A percentile compares a stretch with the other conserved stretches of the same genome.
These are phyloP conservation scores for Poecilia latipinna DNA, from an alignment of 2,113 vertebrate genomes.

Conservation along the genomic window DNA sequence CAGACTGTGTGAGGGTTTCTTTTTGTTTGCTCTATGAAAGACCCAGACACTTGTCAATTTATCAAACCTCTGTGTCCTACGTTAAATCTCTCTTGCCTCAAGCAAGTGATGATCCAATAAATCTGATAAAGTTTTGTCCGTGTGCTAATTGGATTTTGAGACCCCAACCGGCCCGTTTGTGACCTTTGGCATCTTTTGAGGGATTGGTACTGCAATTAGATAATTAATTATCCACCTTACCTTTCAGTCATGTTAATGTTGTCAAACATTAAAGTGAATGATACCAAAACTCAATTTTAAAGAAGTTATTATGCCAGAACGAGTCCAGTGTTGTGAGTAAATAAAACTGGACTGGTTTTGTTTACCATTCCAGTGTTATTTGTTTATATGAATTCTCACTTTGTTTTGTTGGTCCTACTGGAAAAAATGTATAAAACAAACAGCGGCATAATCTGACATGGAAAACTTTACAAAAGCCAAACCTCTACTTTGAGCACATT, in stretches of 20 bases:
- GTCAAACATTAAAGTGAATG: conserved; percentile 1
- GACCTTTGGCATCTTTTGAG: background rate
- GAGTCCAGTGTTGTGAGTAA: background rate
- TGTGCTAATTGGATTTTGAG: no score
- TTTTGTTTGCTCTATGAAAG: background rate
- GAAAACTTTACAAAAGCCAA: no score
- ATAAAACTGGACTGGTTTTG: background rate
- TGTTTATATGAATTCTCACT: background rate
- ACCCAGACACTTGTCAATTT: background rate
- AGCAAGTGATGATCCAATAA: background rate
- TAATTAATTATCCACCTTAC: background rate
- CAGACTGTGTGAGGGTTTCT: no score
- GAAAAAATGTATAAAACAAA: no score
- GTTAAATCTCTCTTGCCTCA: background rate
- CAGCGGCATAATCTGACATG: no score
- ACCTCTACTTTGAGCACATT: no score
- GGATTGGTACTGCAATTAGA: background rate
- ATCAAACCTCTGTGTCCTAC: background rate
- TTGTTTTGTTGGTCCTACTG: no score
- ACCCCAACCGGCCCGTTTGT: no score
- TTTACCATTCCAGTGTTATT: no score
- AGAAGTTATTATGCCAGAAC: background rate
- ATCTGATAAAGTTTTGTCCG: background rate
- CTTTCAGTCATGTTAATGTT: background rate
- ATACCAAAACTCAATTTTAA: conserved; percentile 8